phyloP scores from a whole-genome alignment of 2,113 vertebrate species.

The Bothrops jararaca region DNA sequence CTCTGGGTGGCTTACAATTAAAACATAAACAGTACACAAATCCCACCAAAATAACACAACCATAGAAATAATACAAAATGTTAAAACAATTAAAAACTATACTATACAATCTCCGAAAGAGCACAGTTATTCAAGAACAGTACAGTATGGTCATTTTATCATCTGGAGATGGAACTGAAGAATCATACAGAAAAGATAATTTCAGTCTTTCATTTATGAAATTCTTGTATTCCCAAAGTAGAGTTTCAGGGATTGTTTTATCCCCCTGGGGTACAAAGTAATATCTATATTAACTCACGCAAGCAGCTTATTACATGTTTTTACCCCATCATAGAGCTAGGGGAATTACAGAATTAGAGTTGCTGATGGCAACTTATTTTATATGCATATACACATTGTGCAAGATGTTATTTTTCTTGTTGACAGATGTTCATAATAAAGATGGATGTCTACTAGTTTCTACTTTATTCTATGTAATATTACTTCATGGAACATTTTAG shows the following conservation, averaged over 20 bases:
- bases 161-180: not conserved
- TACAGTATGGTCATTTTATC: not conserved
- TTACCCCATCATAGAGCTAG: not conserved
- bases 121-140: not conserved
- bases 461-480: not conserved
- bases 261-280: not conserved
- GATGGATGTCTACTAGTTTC: not conserved
- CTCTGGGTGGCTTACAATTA: not conserved
- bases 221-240: not conserved
- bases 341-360: not conserved
- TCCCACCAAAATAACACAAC: not conserved
- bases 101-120: not conserved
- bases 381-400: not conserved
- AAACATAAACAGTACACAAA: not conserved
- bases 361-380: not conserved
- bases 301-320: not conserved
- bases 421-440: not conserved
- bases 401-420: not conserved
- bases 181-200: not conserved
- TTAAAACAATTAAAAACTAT: not conserved
- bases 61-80: not conserved
- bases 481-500: not conserved
- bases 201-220: not conserved
- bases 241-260: not conserved
- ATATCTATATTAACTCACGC: not conserved